These are phyloP conservation scores for Chroicocephalus ridibundus DNA, from an alignment of 2,113 vertebrate genomes.

Conservation along the genomic window DNA sequence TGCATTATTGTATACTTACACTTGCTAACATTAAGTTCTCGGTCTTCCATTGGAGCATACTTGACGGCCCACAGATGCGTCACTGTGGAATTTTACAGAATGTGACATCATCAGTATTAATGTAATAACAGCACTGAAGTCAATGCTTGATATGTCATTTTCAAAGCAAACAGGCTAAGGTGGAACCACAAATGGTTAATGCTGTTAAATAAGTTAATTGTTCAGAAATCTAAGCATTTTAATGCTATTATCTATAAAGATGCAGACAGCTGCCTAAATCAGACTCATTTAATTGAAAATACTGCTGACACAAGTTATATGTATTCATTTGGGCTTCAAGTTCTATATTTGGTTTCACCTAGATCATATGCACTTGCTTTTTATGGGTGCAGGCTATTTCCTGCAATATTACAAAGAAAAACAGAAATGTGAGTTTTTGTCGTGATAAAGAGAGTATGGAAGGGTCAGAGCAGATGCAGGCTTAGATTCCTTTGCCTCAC, in stretches of 20 bases:
- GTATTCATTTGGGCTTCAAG: background rate
- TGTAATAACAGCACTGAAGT: background rate
- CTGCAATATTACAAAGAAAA: background rate
- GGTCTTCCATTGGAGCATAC: background rate
- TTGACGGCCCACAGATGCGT: background rate
- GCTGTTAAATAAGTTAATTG: background rate
- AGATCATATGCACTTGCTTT: background rate
- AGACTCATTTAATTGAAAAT: background rate
- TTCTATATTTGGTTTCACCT: background rate
- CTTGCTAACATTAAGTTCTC: background rate
- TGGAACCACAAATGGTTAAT: background rate
- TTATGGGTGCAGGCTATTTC: background rate
- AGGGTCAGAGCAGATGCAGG: background rate
- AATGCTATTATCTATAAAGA: background rate
- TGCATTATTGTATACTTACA: background rate
- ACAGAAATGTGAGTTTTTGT: background rate
- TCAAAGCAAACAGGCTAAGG: background rate
- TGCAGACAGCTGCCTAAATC: background rate
- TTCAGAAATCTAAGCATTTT: background rate
- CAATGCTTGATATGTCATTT: constrained; percentile 17
- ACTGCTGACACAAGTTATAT: background rate
- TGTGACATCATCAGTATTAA: background rate
- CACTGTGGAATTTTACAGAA: background rate
- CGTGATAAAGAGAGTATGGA: background rate
- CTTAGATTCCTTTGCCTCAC: background rate